phyloP scores from a whole-genome alignment of 2,888 invertebrate genomes.

The Drosophila tanythrix region DNA sequence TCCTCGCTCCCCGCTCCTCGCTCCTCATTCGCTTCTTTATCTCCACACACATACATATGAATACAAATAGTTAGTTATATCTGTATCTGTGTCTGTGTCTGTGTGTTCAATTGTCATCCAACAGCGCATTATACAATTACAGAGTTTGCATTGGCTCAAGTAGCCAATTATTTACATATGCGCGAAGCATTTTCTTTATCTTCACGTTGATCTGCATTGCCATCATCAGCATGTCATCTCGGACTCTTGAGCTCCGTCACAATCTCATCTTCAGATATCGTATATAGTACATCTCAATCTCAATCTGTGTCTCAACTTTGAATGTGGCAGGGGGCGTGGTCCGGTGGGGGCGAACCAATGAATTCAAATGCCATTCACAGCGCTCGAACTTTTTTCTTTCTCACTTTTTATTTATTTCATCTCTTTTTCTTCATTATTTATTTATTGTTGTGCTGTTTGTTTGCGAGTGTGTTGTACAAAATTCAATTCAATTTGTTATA shows the following conservation, averaged over 20 bases:
- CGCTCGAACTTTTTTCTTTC: slow-evolving; percentile 21
- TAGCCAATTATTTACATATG: slow-evolving; percentile 46
- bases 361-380: slow-evolving; percentile 51
- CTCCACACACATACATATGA: background rate
- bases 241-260: slow-evolving; percentile 17
- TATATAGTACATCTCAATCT: slow-evolving; percentile 27
- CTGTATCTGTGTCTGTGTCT: background rate
- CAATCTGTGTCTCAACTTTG: slow-evolving; percentile 36
- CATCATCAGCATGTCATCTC: slow-evolving; percentile 9
- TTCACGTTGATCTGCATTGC: background rate
- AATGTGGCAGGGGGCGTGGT: slow-evolving; percentile 33
- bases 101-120: slow-evolving; percentile 10
- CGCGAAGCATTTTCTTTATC: slow-evolving; percentile 9
- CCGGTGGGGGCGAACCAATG: slow-evolving; percentile 14
- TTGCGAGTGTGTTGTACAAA: slow-evolving; percentile 41
- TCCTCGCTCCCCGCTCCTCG: no score
- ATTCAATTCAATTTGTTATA: slow-evolving; percentile 72
- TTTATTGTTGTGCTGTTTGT: slow-evolving; percentile 10
- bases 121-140: slow-evolving; percentile 38
- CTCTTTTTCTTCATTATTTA: background rate
- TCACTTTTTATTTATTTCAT: slow-evolving; percentile 3
- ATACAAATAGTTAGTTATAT: no score
- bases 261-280: slow-evolving; percentile 23
- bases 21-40: background rate
- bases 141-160: slow-evolving; percentile 50